phyloP scores from a whole-genome alignment of 2,888 invertebrate species.

The Parapristionchus giblindavisi region DNA sequence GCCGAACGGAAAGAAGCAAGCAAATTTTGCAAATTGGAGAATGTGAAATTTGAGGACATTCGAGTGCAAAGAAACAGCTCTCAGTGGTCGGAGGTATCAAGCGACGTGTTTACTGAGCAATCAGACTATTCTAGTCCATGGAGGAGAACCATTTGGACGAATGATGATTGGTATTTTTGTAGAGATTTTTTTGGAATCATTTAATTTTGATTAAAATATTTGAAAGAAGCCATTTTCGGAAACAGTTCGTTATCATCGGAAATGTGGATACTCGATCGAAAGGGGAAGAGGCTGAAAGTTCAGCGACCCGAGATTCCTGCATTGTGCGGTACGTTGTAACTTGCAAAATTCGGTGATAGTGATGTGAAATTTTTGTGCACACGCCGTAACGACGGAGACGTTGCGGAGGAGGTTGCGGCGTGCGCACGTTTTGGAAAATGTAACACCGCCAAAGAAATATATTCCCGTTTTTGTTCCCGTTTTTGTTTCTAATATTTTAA shows the following conservation, averaged over 20 bases:
- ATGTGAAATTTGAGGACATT: neutral
- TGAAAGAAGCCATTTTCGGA: constrained; percentile 3
- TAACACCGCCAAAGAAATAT: no score
- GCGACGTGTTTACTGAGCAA: constrained; percentile 10
- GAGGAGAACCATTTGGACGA: constrained; percentile 32
- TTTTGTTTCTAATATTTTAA: no score
- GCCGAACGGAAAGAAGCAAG: neutral
- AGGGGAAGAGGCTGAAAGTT: constrained; percentile 6
- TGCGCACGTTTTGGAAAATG: no score
- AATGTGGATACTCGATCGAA: constrained; percentile 5
- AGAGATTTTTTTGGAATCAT: neutral
- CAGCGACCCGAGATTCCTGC: neutral
- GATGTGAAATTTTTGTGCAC: no score
- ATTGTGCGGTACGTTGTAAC: neutral
- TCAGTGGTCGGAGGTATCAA: constrained; percentile 34
- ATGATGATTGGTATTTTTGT: constrained; percentile 34
- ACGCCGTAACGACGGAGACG: no score
- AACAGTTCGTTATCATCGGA: constrained; percentile 25
- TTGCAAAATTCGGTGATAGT: no score
- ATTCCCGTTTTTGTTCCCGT: no score
- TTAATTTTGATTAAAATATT: neutral
- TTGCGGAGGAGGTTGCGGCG: no score
- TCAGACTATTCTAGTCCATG: constrained; percentile 21
- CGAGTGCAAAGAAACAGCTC: neutral
- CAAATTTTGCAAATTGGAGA: neutral